Evolutionary conservation across 2,888 invertebrate species (phyloP).

Genomic region (Xanthia togata): DNA sequence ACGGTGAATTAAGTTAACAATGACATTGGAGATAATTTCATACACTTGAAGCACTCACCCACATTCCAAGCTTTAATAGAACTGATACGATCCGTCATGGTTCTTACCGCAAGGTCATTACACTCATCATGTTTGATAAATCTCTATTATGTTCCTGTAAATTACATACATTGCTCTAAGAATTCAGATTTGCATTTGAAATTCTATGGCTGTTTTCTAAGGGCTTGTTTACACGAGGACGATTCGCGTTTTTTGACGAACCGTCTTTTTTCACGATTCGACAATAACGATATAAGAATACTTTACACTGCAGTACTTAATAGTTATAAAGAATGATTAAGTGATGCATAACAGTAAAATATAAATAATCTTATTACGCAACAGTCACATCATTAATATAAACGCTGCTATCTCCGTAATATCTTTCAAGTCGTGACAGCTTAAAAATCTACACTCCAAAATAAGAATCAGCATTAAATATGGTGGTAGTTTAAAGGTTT

Average conservation of each 20-base stretch:
- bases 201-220: conserved; percentile 38
- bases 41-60: conserved; percentile 46
- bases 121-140: conserved; percentile 66
- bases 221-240: no score
- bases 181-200: conserved; percentile 56
- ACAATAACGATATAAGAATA: conserved; percentile 34
- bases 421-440: conserved; percentile 57
- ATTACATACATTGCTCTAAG: conserved; percentile 57
- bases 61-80: conserved; percentile 59
- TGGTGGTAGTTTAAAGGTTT: conserved; percentile 69
- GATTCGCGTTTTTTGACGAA: no score
- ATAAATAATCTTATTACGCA: conserved; percentile 57
- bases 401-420: conserved; percentile 46
- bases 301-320: not conserved
- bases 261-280: no score
- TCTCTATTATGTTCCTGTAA: conserved; percentile 57
- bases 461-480: conserved; percentile 64
- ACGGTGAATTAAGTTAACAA: conserved; percentile 68
- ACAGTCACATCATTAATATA: conserved; percentile 56
- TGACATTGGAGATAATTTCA: conserved; percentile 72
- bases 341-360: conserved; percentile 52
- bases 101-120: conserved; percentile 73
- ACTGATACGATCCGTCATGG: conserved; percentile 77
- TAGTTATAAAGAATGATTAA: conserved; percentile 34
- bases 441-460: conserved; percentile 68